Percentiles rank a stretch among this genome's conserved stretches.
Evolutionary conservation across 2,888 invertebrate genomes (phyloP).

Genomic region (Cerastoderma edule): DNA sequence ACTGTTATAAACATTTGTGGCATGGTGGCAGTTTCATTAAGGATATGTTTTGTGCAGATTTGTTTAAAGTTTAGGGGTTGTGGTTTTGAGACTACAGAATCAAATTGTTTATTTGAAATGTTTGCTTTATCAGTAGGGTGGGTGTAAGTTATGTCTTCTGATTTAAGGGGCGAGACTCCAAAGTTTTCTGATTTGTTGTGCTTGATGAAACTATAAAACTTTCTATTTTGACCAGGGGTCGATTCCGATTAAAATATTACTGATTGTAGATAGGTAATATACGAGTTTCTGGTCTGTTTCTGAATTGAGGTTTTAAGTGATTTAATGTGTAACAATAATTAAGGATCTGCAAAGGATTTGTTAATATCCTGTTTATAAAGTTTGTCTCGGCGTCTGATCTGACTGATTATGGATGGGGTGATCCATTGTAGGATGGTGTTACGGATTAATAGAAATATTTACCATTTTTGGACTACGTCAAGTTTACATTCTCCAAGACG

Average conservation of each 20-base stretch:
- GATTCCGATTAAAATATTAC: constrained; percentile 27
- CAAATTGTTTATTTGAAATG: constrained; percentile 17
- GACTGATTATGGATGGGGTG: no score
- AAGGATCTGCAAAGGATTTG: no score
- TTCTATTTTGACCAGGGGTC: constrained; percentile 24
- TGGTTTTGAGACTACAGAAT: constrained; percentile 16
- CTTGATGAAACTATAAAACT: constrained; percentile 33
- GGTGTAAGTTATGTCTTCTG: constrained; percentile 9
- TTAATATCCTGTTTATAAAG: no score
- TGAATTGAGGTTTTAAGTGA: constrained; percentile 16
- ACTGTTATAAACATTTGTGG: no score
- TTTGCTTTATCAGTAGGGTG: constrained; percentile 5
- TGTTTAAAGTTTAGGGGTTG: constrained; percentile 12
- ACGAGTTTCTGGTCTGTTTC: constrained; percentile 10
- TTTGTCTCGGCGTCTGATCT: no score
- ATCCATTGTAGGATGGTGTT: no score
- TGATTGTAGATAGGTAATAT: constrained; percentile 12
- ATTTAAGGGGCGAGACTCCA: constrained; percentile 27
- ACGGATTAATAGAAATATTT: no score
- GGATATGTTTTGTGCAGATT: no score
- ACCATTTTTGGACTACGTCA: no score
- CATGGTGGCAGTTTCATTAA: no score
- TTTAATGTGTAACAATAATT: no score
- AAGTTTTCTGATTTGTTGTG: constrained; percentile 32
- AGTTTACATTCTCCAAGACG: no score